These are phyloP conservation scores for Ischnura elegans DNA, from an alignment of 2,888 invertebrate species.

Conservation along the genomic window DNA sequence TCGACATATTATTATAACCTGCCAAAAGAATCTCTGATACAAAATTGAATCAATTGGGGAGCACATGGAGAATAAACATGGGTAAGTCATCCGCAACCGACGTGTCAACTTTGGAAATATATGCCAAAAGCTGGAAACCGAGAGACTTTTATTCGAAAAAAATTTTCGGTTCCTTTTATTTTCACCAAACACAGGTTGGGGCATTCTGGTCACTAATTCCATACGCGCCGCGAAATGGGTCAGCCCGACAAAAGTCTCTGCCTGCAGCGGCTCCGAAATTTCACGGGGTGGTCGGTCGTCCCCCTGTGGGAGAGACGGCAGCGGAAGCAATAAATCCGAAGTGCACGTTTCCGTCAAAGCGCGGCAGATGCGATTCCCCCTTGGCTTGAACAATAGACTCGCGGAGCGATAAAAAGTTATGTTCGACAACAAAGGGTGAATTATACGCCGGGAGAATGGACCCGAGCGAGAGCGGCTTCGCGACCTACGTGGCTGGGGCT, in stretches of 20 bases:
- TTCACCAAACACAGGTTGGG: no score
- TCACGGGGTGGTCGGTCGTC: neutral
- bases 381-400: conserved; percentile 1
- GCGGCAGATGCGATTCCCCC: neutral
- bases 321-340: neutral
- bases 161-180: no score
- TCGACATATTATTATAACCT: no score
- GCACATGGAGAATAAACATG: no score
- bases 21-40: no score
- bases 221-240: neutral
- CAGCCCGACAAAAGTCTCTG: neutral
- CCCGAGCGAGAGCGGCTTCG: neutral
- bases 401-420: neutral
- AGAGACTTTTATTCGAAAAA: no score
- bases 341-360: neutral
- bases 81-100: no score
- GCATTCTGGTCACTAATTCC: no score
- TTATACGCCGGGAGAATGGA: neutral
- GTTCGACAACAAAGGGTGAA: conserved; percentile 15
- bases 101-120: no score
- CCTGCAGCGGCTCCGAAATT: neutral
- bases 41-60: no score
- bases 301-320: neutral
- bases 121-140: no score
- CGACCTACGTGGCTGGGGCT: neutral